These are phyloP conservation scores for Tenthredo distinguenda DNA, from an alignment of 2,888 invertebrate species.

Conservation along the genomic window DNA sequence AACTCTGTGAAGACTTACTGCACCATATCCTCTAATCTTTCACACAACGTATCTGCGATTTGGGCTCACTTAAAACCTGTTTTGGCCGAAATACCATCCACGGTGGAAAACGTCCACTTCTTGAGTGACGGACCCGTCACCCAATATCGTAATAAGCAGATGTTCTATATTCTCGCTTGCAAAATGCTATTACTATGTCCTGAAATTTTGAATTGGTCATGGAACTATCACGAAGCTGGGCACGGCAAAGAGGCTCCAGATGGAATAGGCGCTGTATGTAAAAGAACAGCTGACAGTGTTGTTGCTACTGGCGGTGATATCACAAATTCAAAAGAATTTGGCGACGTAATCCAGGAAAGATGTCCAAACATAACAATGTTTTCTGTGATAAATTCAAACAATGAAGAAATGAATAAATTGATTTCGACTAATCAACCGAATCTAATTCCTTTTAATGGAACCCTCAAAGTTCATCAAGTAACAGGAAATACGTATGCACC, in stretches of 20 bases:
- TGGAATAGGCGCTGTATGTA: conserved; percentile 63
- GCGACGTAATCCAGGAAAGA: not conserved
- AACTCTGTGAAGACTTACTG: not conserved
- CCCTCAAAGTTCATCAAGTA: conserved; percentile 54
- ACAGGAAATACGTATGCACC: conserved; percentile 58
- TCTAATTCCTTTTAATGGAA: not conserved
- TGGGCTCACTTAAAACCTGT: conserved; percentile 68
- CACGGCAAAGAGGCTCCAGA: conserved; percentile 71
- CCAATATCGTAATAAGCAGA: conserved; percentile 65
- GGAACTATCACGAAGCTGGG: conserved; percentile 68
- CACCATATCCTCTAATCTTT: conserved; percentile 65
- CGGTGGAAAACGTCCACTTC: conserved; percentile 67
- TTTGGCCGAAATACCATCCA: conserved; percentile 59
- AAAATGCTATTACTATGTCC: conserved; percentile 58
- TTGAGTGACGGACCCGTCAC: conserved; percentile 70
- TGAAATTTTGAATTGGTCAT: conserved; percentile 61
- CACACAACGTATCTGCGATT: conserved; percentile 65
- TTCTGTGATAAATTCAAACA: not conserved
- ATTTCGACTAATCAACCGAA: not conserved
- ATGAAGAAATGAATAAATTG: not conserved
- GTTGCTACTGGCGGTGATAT: conserved; percentile 68
- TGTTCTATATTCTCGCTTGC: too few species aligned
- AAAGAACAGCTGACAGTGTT: conserved; percentile 66
- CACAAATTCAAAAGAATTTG: conserved; percentile 62
- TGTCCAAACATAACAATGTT: not conserved